Evolutionary conservation across 2,797 vertebrate genomes (phyloP).

Genomic region (Galagoides demidoff): DNA sequence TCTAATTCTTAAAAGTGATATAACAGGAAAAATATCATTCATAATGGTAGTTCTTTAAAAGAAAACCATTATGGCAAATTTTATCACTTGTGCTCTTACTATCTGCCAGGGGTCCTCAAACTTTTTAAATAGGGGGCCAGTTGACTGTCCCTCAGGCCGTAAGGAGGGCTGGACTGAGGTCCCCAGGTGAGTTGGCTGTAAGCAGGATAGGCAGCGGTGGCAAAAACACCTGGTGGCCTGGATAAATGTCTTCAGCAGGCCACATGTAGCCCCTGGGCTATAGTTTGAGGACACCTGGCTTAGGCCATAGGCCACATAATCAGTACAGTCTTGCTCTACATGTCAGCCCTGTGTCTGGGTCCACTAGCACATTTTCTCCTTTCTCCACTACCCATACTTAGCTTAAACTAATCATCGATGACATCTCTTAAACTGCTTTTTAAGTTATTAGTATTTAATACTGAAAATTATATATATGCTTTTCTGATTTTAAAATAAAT

Average conservation of each 20-base stretch:
- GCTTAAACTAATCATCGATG: background rate
- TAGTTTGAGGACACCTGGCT: no score
- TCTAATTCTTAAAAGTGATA: conserved; percentile 7
- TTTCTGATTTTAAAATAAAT: conserved; percentile 20
- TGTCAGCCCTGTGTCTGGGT: background rate
- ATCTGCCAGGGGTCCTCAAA: no score
- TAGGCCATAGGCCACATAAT: background rate
- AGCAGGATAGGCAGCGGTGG: no score
- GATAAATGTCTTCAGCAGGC: no score
- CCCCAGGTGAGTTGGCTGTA: no score
- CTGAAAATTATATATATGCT: background rate
- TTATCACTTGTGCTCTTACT: background rate
- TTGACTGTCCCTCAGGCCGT: no score
- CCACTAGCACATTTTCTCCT: background rate
- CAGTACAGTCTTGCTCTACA: background rate
- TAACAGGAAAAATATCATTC: background rate
- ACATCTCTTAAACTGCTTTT: background rate
- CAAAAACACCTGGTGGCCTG: no score
- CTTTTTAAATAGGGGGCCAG: no score
- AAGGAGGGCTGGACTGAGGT: no score
- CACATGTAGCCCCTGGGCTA: no score
- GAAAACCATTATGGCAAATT: background rate
- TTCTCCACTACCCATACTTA: background rate
- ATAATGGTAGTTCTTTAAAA: background rate
- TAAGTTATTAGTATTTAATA: background rate